Evolutionary conservation across 2,888 invertebrate species (phyloP).

Genomic region (Pyralis farinalis): DNA sequence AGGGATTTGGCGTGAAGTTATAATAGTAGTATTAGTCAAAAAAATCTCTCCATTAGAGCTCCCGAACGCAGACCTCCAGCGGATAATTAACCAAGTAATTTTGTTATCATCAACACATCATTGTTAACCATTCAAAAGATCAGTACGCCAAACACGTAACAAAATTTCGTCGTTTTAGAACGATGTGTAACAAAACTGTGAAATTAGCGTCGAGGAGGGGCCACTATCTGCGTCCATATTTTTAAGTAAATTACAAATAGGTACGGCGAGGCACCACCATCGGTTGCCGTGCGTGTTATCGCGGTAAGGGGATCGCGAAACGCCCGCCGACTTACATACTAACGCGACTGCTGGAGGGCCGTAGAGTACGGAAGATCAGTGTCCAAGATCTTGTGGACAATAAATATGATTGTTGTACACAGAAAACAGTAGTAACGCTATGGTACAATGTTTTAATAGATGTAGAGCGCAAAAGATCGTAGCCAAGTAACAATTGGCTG

Average conservation of each 20-base stretch:
- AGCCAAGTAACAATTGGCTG: too few relatives aligned
- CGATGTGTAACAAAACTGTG: conserved; percentile 40
- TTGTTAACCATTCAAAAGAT: too few relatives aligned
- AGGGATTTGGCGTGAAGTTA: too few relatives aligned
- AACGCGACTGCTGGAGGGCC: conserved; percentile 12
- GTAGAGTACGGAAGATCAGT: conserved; percentile 23
- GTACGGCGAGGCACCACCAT: conserved; percentile 59
- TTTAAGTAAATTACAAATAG: conserved; percentile 80
- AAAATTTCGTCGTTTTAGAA: conserved; percentile 7
- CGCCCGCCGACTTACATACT: conserved; percentile 51
- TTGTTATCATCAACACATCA: too few relatives aligned
- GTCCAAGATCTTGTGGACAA: background rate
- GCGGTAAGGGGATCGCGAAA: conserved; percentile 66
- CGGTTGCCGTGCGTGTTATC: conserved; percentile 76
- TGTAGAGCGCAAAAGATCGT: too few relatives aligned
- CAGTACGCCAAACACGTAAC: background rate
- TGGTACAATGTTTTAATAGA: too few relatives aligned
- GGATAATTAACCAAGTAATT: background rate
- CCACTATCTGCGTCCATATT: conserved; percentile 68
- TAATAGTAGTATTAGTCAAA: too few relatives aligned
- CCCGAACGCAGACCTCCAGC: too few relatives aligned
- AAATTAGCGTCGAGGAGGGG: conserved; percentile 58
- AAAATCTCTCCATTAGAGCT: too few relatives aligned
- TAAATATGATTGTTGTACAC: too few relatives aligned
- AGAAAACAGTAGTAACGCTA: too few relatives aligned